Base-by-base conservation (phyloP, 2,113 vertebrate genomes). In the Oplegnathus fasciatus region DNA sequence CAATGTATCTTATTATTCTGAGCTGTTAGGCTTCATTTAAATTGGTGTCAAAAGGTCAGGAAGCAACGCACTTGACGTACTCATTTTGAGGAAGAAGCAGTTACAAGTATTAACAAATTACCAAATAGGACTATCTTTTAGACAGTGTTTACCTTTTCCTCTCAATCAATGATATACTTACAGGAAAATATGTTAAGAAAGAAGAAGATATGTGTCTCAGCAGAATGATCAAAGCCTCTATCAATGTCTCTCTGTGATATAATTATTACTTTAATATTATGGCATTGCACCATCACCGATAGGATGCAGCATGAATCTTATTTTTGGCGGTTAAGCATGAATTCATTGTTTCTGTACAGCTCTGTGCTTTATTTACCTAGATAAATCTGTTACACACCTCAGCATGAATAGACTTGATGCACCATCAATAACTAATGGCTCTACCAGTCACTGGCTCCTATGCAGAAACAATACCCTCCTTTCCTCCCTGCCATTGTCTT, bases 401-500 rank as follows among this genome's bases (percentile, higher is more conserved):
- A 67, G 50, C 24, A 57, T 46, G 18, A 62, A 80, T 22, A 72
- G 28, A 26, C 7, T 54, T 74, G 70, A 72, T 55, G 30, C 20
- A 46, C 44, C 34, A 83, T 85, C 54, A 69, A 70, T 50, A 62
- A 82, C 86, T 93, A 94, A 94, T 91, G 78, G 60, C 85, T 93
- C 88, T 85, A 93, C 67, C 92, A 91, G 90, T 82, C 88, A 83
- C 57, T 40, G 24, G 57, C 57, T 68, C 26, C 66, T 46, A 60
- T 85, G 64, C 69, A 77, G 60, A 87, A 92, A 94, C 86, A 93
- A 94, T 85, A 62, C 46, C 82, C 80, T 77, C 40, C 69, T 84
- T 89, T 91, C 86, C 90, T 84, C 84, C 69, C 72, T 34, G 58
- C 90, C 78, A 93, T 94, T 95, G 94, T 93, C 89, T 89, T 30